A percentile compares a stretch with the other conserved stretches of the same genome.
Conservation (phyloP, 37 sponge, comb jelly and placozoan species). For the Chondrosia reniformis region DNA sequence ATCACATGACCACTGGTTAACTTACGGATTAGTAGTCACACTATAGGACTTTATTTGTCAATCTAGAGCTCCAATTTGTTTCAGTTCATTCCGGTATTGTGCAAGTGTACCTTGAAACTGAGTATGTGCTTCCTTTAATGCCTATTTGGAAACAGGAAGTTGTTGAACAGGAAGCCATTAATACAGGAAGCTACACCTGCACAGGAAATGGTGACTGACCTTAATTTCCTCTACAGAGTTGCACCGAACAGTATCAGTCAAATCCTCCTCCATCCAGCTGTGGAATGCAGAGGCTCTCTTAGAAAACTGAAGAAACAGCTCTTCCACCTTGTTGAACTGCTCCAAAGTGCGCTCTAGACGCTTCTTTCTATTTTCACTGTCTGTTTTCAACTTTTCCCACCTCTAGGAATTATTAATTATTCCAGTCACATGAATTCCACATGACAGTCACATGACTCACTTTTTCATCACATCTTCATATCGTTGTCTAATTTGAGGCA, state of each 20-base stretch:
- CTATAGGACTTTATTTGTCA: slow-evolving; percentile 87
- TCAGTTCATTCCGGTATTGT: slow-evolving; percentile 58
- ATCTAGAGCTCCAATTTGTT: slow-evolving; percentile 76
- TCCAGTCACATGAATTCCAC: not conserved
- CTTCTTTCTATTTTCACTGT: slow-evolving; percentile 57
- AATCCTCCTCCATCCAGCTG: slow-evolving; percentile 89
- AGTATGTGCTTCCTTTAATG: slow-evolving; percentile 60
- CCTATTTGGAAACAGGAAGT: slow-evolving; percentile 23
- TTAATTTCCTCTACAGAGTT: slow-evolving; percentile 89
- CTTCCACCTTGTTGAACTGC: slow-evolving; percentile 86
- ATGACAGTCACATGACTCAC: slow-evolving; percentile 33
- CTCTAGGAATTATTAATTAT: slow-evolving; percentile 20
- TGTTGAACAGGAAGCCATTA: not conserved
- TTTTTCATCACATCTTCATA: slow-evolving; percentile 73
- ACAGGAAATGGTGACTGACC: slow-evolving; percentile 18
- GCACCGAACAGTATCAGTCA: slow-evolving; percentile 91
- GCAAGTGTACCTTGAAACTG: slow-evolving; percentile 73
- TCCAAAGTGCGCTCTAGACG: slow-evolving; percentile 71
- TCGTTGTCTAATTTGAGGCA: slow-evolving; percentile 56
- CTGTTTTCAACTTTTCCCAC: slow-evolving; percentile 79
- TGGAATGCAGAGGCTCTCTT: slow-evolving; percentile 93
- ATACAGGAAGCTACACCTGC: not conserved
- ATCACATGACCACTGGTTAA: not conserved
- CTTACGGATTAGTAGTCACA: slow-evolving; percentile 87
- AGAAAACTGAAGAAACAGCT: slow-evolving; percentile 86